Conservation (phyloP, 2,113 vertebrate genomes). For the Eira barbara region DNA sequence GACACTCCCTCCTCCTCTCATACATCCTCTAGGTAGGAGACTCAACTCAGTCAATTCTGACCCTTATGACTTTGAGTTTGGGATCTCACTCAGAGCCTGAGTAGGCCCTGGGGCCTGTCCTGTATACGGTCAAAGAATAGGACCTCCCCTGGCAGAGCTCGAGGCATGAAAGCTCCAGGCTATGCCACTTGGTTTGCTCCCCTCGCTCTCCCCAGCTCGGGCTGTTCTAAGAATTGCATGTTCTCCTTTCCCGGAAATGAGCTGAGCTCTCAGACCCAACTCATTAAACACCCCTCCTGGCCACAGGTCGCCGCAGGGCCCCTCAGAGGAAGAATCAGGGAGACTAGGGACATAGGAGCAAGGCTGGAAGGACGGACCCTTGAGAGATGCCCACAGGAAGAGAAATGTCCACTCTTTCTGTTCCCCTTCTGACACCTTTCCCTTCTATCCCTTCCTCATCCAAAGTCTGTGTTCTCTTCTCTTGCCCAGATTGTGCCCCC, state of each 20-base stretch:
- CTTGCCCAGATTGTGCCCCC: not conserved
- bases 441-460: not conserved
- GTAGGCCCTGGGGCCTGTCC: not conserved
- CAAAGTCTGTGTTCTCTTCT: not conserved
- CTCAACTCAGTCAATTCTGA: not conserved
- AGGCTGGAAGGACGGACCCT: not conserved
- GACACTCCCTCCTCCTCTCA: not conserved
- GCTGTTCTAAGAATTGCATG: not conserved
- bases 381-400: not conserved
- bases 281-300: not conserved
- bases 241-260: not conserved
- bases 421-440: not conserved
- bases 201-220: not conserved
- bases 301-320: not conserved
- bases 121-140: not conserved
- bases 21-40: not conserved
- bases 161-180: not conserved
- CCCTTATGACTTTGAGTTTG: not conserved
- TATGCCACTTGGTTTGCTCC: not conserved
- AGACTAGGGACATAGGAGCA: not conserved
- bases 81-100: not conserved
- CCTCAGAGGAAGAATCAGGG: not conserved
- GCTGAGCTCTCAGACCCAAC: not conserved
- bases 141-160: not conserved
- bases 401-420: not conserved